A percentile compares a stretch with the other conserved stretches of the same genome.
Evolutionary conservation across 2,113 vertebrate genomes (phyloP).

Genomic region (Bos indicus): DNA sequence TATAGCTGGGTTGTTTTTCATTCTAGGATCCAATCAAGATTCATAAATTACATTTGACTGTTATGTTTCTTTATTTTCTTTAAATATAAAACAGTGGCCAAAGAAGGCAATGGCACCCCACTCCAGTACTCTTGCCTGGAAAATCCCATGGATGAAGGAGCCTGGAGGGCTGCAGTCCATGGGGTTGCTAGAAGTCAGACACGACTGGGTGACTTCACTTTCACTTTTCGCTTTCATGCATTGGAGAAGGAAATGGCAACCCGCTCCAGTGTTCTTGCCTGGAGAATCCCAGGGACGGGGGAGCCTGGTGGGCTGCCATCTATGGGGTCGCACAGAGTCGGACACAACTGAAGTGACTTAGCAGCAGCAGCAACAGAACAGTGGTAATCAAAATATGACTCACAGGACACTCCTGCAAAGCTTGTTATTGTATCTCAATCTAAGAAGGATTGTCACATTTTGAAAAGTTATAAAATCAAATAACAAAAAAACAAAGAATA

Average conservation of each 20-base stretch:
- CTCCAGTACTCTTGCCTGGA: background rate
- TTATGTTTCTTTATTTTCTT: background rate
- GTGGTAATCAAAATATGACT: background rate
- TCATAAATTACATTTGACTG: background rate
- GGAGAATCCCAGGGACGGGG: background rate
- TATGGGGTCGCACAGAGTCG: rapidly evolving
- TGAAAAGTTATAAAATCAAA: background rate
- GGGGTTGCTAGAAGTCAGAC: background rate
- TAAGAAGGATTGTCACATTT: background rate
- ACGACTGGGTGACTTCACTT: background rate
- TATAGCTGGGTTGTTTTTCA: background rate
- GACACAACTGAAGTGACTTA: background rate
- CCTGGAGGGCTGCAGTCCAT: background rate
- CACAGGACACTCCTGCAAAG: background rate
- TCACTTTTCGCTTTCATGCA: background rate
- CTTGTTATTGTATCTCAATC: background rate
- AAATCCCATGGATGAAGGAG: background rate
- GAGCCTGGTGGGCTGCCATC: rapidly evolving
- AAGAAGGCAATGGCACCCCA: background rate
- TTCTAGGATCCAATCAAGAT: background rate
- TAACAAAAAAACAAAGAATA: background rate
- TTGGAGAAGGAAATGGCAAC: background rate
- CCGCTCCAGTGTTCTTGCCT: background rate
- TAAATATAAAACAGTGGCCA: background rate
- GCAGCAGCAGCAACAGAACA: background rate